Base-by-base conservation (phyloP, 2,888 invertebrate species). In the Brachyopa scutellaris region DNA sequence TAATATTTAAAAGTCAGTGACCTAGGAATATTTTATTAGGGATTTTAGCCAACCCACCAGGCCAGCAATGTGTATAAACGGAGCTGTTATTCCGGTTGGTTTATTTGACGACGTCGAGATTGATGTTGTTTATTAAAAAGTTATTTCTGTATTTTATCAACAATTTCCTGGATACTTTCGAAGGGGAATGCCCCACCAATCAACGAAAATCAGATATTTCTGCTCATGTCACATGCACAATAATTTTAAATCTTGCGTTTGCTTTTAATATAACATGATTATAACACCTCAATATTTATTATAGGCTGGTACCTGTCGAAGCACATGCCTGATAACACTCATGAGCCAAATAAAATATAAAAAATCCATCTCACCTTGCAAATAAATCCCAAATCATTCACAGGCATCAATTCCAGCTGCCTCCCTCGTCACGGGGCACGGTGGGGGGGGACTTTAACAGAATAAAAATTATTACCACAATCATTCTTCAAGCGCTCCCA, bases 281-380 rank as follows among this genome's bases (percentile, higher is more conserved):
- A 5, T 23, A 31, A 23, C 53, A 53, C 53, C 31, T 33, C n/a
- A 4, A n/a, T 29, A 42, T 66, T 42, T 42, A 23, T 62, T 13
- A 36, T 15, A 47, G 36, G 13, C 11, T 11, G 3, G 36, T 42
- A 13, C n/a, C 19, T 40, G 21, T 42, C 21, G 31, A 17, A 7
- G 21, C 13, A 21, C 55, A 70, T 9, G 38, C 31, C 11, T 19
- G 62, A 67, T 62, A 59, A 72, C 36, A 33, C 59, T 53, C 40
- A 73, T 33, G 67, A 59, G 33, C 57, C 72, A 57, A 57, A 73
- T 61, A 38, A 74, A 74, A 74, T 55, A 69, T 62, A 55, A 42
- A 11, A 69, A 74, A 80, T 74, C 79, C 74, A 69, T 80, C 59
- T 80, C 42, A 67, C 66, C 55, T 74, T 69, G 38, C 49, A 69